Evolutionary conservation across 2,888 invertebrate genomes (phyloP).

Genomic region (Trachelus troglodyta): DNA sequence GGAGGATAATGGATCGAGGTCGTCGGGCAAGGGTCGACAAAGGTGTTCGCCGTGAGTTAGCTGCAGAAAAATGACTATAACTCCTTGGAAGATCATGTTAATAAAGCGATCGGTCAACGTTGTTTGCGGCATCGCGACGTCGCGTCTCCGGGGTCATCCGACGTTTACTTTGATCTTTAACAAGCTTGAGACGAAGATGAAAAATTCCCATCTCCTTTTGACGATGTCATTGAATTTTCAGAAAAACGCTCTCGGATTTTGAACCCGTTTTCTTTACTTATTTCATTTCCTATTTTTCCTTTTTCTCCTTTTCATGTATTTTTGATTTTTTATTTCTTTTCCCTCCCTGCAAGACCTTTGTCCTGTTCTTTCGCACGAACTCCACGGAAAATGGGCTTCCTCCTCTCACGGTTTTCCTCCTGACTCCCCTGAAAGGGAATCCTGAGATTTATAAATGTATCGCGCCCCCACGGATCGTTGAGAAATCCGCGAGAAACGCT

Average conservation of each 20-base stretch:
- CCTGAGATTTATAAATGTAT: background rate
- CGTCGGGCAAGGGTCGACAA: constrained; percentile 33
- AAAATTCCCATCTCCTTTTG: background rate
- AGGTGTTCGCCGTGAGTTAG: constrained; percentile 8
- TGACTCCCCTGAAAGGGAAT: background rate
- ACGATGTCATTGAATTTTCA: background rate
- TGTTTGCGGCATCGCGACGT: constrained; percentile 24
- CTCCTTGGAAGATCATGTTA: constrained; percentile 45
- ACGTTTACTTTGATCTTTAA: background rate
- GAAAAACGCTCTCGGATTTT: background rate
- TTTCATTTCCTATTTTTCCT: background rate
- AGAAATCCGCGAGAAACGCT: background rate
- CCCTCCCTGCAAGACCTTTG: background rate
- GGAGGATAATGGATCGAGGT: constrained; percentile 56
- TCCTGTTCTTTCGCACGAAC: background rate
- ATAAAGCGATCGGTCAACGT: constrained; percentile 58
- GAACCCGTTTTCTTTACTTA: background rate
- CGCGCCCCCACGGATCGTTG: background rate
- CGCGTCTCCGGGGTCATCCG: background rate
- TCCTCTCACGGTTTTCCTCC: background rate
- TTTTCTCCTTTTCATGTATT: background rate
- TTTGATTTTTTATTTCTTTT: background rate
- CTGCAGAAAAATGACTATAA: constrained; percentile 42
- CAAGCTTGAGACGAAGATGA: background rate
- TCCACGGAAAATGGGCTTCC: background rate